A percentile compares a stretch with the other conserved stretches of the same genome.
Conservation (phyloP, 2,113 vertebrate species). For the Pedionomus torquatus region DNA sequence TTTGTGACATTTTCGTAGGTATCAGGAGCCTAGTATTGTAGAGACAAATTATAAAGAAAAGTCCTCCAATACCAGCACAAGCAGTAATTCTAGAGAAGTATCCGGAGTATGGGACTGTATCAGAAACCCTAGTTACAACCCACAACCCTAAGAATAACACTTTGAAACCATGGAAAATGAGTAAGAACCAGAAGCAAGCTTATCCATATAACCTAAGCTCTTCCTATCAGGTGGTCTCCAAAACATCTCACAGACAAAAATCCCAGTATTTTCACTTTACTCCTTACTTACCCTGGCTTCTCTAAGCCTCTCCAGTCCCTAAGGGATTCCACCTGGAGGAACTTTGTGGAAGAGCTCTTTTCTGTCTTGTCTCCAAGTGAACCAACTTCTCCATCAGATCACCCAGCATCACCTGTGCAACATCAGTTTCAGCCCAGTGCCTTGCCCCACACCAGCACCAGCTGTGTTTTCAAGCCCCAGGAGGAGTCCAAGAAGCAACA, state of each 20-base stretch:
- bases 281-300: not conserved
- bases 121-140: not conserved
- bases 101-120: fast-evolving
- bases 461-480: not conserved
- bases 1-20: not conserved
- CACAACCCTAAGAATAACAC: not conserved
- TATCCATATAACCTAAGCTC: fast-evolving
- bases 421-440: not conserved
- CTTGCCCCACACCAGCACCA: not conserved
- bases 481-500: not conserved
- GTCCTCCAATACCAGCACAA: not conserved
- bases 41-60: not conserved
- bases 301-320: not conserved
- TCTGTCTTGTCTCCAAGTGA: not conserved
- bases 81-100: not conserved
- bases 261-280: not conserved
- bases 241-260: not conserved
- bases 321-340: not conserved
- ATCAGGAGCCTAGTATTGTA: not conserved
- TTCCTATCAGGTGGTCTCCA: not conserved
- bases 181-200: not conserved
- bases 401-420: not conserved
- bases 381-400: not conserved
- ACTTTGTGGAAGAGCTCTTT: not conserved
- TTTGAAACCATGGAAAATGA: not conserved